Evolutionary conservation across 2,888 invertebrate species (phyloP).

Genomic region (Anaspis maculata): DNA sequence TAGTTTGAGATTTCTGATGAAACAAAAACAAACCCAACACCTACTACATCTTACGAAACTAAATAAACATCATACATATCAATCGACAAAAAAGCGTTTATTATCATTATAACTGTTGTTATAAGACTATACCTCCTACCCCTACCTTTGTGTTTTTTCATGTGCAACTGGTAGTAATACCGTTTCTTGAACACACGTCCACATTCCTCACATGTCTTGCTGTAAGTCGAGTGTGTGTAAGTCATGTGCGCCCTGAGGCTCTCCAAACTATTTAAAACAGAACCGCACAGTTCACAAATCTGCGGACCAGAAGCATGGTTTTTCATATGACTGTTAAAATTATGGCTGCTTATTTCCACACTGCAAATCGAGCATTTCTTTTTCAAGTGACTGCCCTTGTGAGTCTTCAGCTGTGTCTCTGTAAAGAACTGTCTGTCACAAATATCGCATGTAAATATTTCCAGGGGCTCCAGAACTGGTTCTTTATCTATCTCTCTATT

Average conservation of each 20-base stretch:
- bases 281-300: constrained; percentile 32
- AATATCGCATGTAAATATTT: constrained; percentile 8
- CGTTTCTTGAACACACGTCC: constrained; percentile 14
- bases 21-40: too few relatives aligned
- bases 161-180: constrained; percentile 16
- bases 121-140: too few relatives aligned
- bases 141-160: constrained; percentile 19
- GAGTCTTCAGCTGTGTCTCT: constrained; percentile 15
- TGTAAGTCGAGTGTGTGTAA: constrained; percentile 16
- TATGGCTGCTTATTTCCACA: constrained; percentile 25
- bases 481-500: not conserved
- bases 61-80: too few relatives aligned
- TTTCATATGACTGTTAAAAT: constrained; percentile 29
- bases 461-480: not conserved
- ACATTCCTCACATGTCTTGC: constrained; percentile 20
- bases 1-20: too few relatives aligned
- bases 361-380: constrained; percentile 30
- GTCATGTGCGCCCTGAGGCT: constrained; percentile 22
- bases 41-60: too few relatives aligned
- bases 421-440: constrained; percentile 18
- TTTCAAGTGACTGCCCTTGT: constrained; percentile 29
- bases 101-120: too few relatives aligned
- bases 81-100: too few relatives aligned
- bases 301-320: constrained; percentile 28
- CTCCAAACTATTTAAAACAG: constrained; percentile 29